A percentile compares a stretch with the other conserved stretches of the same genome.
Evolutionary conservation across 1,140 invertebrate genomes (phyloP).

Genomic region (Brachystomella parvula): DNA sequence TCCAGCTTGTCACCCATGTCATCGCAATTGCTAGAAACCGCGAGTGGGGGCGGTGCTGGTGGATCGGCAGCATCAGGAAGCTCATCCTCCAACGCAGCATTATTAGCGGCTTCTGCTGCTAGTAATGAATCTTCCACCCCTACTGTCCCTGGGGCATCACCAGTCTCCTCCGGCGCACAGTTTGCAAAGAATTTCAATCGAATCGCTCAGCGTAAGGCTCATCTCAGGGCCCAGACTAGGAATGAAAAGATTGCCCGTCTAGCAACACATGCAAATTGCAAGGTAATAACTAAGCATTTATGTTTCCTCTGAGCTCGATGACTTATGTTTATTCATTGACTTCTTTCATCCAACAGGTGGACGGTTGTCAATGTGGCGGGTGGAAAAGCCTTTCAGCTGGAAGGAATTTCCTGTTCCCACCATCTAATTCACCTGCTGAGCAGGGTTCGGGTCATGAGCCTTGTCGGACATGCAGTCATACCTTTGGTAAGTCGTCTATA

Average conservation of each 20-base stretch:
- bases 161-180: too few species aligned
- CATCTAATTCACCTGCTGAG: constrained; percentile 5
- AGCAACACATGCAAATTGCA: constrained; percentile 31
- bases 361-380: constrained; percentile 31
- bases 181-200: constrained; percentile 1
- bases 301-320: neutral
- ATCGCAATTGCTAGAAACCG: neutral
- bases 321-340: neutral
- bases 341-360: constrained; percentile 23
- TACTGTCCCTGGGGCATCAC: neutral
- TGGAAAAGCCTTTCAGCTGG: constrained; percentile 33
- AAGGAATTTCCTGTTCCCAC: constrained; percentile 27
- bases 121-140: too few species aligned
- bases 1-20: too few species aligned
- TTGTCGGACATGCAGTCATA: constrained; percentile 32
- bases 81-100: neutral
- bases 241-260: constrained; percentile 33
- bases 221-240: constrained; percentile 22
- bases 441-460: constrained; percentile 21
- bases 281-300: constrained; percentile 17
- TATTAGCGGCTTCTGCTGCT: neutral
- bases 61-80: neutral
- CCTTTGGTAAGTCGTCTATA: constrained; percentile 27
- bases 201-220: constrained; percentile 27
- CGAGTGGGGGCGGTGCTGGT: neutral